Percentiles rank a stretch among this genome's conserved stretches.
These are phyloP conservation scores for Charadrius vociferus DNA, from an alignment of 2,113 vertebrate species.

Conservation along the genomic window DNA sequence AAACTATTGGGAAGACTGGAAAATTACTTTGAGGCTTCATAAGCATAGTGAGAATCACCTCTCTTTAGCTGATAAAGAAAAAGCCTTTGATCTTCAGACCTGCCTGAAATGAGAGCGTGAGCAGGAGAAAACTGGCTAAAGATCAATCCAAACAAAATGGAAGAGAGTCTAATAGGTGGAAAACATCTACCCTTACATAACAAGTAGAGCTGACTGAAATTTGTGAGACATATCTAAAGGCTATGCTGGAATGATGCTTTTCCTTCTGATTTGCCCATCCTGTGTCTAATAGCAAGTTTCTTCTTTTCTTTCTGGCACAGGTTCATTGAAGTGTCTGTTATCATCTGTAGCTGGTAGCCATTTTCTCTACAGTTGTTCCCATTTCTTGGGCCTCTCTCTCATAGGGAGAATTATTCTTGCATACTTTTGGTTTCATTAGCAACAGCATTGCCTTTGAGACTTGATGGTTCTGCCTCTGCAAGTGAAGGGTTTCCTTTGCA, in stretches of 20 bases:
- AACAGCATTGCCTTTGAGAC: not conserved
- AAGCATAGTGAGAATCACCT: not conserved
- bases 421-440: not conserved
- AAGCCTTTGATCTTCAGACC: constrained; percentile 16
- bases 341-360: not conserved
- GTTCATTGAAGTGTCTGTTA: not conserved
- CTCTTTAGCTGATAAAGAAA: not conserved
- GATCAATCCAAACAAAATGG: not conserved
- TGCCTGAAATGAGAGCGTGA: not conserved
- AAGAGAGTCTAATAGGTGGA: not conserved
- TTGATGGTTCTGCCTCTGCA: not conserved
- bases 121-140: not conserved
- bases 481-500: not conserved
- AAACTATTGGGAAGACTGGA: not conserved
- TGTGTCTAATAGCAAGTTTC: not conserved
- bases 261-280: not conserved
- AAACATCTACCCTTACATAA: not conserved
- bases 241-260: not conserved
- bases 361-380: not conserved
- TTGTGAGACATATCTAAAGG: not conserved
- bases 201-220: not conserved
- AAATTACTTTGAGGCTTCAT: not conserved
- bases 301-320: not conserved
- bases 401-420: not conserved
- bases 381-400: not conserved